Conservation (phyloP, 2,888 invertebrate genomes). For the Zelleria hepariella region DNA sequence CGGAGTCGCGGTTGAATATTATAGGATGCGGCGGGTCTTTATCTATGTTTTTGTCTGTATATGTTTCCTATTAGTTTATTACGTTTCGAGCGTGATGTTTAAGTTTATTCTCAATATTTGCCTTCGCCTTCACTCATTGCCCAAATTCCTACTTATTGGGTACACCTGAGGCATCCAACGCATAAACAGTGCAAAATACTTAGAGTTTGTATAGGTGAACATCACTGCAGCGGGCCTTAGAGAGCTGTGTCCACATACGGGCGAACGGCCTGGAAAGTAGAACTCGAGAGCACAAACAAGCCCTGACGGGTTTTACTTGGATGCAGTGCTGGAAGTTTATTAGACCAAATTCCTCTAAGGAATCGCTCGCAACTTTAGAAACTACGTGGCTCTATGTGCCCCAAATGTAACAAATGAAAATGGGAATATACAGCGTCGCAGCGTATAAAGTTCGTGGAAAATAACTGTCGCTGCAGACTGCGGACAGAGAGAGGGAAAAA, state of each 20-base stretch:
- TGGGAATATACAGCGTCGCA: neutral
- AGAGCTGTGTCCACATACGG: conserved; percentile 23
- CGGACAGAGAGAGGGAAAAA: neutral
- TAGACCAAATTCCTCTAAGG: neutral
- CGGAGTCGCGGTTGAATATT: no score
- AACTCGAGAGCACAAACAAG: conserved; percentile 20
- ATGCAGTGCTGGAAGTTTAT: neutral
- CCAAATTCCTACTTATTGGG: neutral
- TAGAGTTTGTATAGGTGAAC: neutral
- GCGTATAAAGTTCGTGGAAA: neutral
- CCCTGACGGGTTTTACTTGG: neutral
- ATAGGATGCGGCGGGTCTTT: no score
- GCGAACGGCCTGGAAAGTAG: conserved; percentile 15
- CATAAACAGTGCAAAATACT: neutral
- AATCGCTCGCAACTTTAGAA: neutral
- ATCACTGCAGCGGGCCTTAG: conserved; percentile 16
- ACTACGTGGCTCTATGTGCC: neutral
- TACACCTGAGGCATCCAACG: conserved; percentile 1
- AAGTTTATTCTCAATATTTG: no score
- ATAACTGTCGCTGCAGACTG: neutral
- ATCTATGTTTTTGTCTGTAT: no score
- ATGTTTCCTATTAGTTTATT: no score
- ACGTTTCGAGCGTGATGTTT: no score
- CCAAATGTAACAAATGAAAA: neutral
- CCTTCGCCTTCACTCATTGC: no score